Conservation (phyloP, 1,140 invertebrate species). For the Octopus bimaculoides region DNA sequence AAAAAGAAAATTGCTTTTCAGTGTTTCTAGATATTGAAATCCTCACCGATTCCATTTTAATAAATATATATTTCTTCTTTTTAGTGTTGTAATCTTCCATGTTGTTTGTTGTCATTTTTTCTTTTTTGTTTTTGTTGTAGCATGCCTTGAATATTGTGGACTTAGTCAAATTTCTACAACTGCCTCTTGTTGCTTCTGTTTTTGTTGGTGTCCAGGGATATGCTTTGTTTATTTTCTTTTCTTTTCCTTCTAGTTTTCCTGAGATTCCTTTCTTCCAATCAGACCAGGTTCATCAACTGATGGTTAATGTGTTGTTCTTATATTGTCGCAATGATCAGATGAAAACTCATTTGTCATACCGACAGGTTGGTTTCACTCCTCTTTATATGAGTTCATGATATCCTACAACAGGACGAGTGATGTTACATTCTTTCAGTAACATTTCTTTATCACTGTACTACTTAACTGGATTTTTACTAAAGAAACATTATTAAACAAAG, state of each 20-base stretch:
- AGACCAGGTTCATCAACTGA: constrained; percentile 65
- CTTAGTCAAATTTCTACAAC: constrained; percentile 13
- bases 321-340: constrained; percentile 58
- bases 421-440: too few species aligned
- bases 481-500: too few species aligned
- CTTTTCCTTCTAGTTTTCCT: constrained; percentile 62
- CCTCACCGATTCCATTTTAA: constrained; percentile 7
- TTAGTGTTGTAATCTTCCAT: not conserved
- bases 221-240: not conserved
- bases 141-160: not conserved
- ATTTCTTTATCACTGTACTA: too few species aligned
- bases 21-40: not conserved
- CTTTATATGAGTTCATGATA: too few species aligned
- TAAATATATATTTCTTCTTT: constrained; percentile 14
- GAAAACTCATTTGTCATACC: constrained; percentile 13
- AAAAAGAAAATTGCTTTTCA: too few species aligned
- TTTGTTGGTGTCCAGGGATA: constrained; percentile 10
- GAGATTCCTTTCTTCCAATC: constrained; percentile 72
- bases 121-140: not conserved
- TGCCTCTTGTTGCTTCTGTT: constrained; percentile 24
- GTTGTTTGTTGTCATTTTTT: not conserved
- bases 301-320: constrained; percentile 69
- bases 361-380: constrained; percentile 18
- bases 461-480: too few species aligned
- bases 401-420: too few species aligned